Conservation (phyloP, 1,140 invertebrate species). For the Teleopsis dalmanni region DNA sequence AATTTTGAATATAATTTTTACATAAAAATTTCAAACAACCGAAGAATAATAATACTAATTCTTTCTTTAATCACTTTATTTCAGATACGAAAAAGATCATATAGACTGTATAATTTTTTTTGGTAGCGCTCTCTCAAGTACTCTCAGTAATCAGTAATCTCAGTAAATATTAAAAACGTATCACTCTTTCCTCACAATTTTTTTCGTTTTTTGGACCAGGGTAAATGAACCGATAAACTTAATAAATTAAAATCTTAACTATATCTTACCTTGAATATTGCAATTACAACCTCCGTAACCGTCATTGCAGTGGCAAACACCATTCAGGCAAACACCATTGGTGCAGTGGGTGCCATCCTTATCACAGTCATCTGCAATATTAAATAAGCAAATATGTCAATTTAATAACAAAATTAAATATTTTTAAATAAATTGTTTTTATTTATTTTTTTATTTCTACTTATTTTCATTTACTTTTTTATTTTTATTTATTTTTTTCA, state of each 20-base stretch:
- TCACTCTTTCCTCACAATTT: neutral
- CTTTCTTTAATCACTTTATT: no score
- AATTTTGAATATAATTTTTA: neutral
- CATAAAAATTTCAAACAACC: no score
- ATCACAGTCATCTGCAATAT: slow-evolving; percentile 73
- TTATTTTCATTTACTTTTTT: neutral
- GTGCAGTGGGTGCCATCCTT: slow-evolving; percentile 76
- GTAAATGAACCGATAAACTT: no score
- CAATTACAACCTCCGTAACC: slow-evolving; percentile 90
- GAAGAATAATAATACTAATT: no score
- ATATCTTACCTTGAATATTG: slow-evolving; percentile 75
- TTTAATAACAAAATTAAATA: slow-evolving; percentile 5
- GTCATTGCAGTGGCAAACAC: slow-evolving; percentile 92
- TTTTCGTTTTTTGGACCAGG: no score
- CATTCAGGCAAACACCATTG: slow-evolving; percentile 87
- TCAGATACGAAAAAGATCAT: no score
- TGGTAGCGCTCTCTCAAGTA: no score
- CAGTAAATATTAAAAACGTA: slow-evolving; percentile 5
- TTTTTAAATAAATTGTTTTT: neutral
- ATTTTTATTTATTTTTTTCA: neutral
- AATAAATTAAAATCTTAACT: no score
- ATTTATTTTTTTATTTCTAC: neutral
- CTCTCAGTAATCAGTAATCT: no score
- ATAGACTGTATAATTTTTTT: no score
- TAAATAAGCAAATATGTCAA: slow-evolving; percentile 17